Base-by-base conservation (phyloP, 1,140 invertebrate genomes). In the Lucilia sericata region DNA sequence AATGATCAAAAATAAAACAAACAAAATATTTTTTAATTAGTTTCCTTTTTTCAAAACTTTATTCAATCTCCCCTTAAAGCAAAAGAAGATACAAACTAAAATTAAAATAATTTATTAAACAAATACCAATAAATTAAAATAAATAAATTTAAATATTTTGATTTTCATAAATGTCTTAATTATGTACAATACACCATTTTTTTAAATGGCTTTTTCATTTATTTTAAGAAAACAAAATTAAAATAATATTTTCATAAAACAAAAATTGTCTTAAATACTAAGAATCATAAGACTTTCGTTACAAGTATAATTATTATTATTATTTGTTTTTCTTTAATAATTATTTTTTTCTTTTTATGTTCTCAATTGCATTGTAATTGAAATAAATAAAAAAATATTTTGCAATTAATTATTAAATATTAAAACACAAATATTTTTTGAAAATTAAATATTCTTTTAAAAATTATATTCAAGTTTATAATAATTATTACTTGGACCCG, bases 221-320 rank as follows among this genome's bases (percentile, higher is more conserved):
- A 17, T 25, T 25, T 55, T n/a, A 55, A 55, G 51, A 55, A 55
- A 55, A 55, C 42, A 42, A 42, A 42, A 42, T 80, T 51, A 19
- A 49, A 21, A 80, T n/a, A 49, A 49, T 51, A 78, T 78, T 80
- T 30, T 30, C 3, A 51, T 17, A 12, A 83, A 30, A 51, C 42
- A 51, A 36, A 49, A 74, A 21, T 21, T 70, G 21, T 5, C 83
- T 84, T 84, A 84, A 83, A 34, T 55, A 49, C 83, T 80, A 84
- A 84, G 49, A 74, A 78, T 89, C 88, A 89, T 89, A 89, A 89
- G 88, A 89, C 88, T 88, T 89, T 88, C 88, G 88, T 89, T 88
- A 88, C 85, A 86, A 86, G 82, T 86, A 65, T 86, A 86, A 85
- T 84, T 87, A 86, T 87, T 83, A 81, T 74, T 30, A 49, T 30